These are phyloP conservation scores for Odocoileus virginianus DNA, from an alignment of 2,113 vertebrate genomes.

Conservation along the genomic window DNA sequence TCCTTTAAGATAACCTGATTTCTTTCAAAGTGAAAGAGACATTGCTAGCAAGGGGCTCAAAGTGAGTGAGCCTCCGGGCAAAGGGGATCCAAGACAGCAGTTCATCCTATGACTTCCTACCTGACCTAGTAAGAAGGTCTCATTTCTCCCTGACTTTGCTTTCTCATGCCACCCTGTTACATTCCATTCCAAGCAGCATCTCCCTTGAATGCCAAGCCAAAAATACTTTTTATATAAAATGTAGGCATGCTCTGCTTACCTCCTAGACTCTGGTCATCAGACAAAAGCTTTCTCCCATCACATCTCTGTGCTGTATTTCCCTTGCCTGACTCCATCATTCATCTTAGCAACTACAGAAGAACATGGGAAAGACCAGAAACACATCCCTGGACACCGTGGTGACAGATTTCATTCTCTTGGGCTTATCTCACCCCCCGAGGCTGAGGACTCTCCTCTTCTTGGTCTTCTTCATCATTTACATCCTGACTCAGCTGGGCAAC, in stretches of 20 bases:
- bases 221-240: background rate
- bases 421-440: slow-evolving; percentile 40
- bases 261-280: background rate
- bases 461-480: slow-evolving; percentile 69
- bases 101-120: background rate
- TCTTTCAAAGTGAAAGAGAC: background rate
- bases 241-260: background rate
- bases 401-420: slow-evolving; percentile 53
- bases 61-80: background rate
- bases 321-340: background rate
- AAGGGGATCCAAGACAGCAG: background rate
- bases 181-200: background rate
- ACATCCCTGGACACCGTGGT: background rate
- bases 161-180: background rate
- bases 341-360: background rate
- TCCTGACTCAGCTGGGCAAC: slow-evolving; percentile 72
- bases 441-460: slow-evolving; percentile 57
- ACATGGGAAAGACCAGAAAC: slow-evolving; percentile 42
- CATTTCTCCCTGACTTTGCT: background rate
- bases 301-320: background rate
- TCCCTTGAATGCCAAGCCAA: background rate
- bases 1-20: background rate
- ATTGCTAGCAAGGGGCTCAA: background rate
- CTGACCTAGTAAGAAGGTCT: background rate
- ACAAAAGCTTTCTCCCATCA: background rate